These are phyloP conservation scores for Bembecia ichneumoniformis DNA, from an alignment of 2,888 invertebrate genomes.

Conservation along the genomic window DNA sequence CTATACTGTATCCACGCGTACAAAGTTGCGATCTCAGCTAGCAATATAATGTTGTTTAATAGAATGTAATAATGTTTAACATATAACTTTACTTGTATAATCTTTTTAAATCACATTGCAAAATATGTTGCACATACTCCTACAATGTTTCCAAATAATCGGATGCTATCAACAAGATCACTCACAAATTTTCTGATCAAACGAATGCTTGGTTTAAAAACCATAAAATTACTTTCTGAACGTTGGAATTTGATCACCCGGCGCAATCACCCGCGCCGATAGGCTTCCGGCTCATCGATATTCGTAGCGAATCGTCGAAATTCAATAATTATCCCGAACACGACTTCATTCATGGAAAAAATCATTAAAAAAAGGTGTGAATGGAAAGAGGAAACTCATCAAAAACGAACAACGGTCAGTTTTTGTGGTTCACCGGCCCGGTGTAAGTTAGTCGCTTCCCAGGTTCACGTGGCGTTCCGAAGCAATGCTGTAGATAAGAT, in stretches of 20 bases:
- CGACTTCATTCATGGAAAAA: slow-evolving; percentile 71
- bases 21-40: too few species aligned
- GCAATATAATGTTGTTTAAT: too few species aligned
- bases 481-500: slow-evolving; percentile 61
- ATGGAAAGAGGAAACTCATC: slow-evolving; percentile 61
- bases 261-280: slow-evolving; percentile 59
- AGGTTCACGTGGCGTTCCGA: slow-evolving; percentile 37
- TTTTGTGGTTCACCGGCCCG: slow-evolving; percentile 42
- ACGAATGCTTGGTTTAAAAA: slow-evolving; percentile 55
- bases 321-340: slow-evolving; percentile 72
- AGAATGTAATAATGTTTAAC: too few species aligned
- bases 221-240: slow-evolving; percentile 68
- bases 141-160: neutral
- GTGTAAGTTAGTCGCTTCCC: slow-evolving; percentile 20
- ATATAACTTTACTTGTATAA: too few species aligned
- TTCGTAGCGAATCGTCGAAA: slow-evolving; percentile 71
- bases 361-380: slow-evolving; percentile 67
- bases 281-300: slow-evolving; percentile 70
- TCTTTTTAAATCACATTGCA: neutral
- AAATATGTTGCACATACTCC: neutral
- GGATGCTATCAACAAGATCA: neutral
- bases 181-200: slow-evolving; percentile 20
- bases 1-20: too few species aligned
- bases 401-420: slow-evolving; percentile 30
- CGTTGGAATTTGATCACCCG: slow-evolving; percentile 59